Evolutionary conservation across 1,140 invertebrate species (phyloP), one percentile per base, ranked within the genome.

Genomic region (Papilio aristodemus): DNA sequence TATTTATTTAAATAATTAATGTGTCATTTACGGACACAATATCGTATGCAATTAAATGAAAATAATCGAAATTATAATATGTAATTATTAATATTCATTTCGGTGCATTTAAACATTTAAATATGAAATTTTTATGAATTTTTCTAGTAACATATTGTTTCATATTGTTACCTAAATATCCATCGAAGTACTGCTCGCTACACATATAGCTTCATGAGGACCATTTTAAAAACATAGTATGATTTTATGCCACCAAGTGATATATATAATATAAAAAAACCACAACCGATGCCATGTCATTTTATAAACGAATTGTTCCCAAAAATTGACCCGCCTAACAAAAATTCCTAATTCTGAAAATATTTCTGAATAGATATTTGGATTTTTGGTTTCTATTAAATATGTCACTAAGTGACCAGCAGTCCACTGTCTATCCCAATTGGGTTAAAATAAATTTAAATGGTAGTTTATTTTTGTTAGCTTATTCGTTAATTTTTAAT

Each of bases 11-110:
- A 66, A 46, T 36, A 32, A 46, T 22, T 22, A 27, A 13, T 46
- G 63, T 66, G 63, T 66, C 27, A 50, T 66, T 46, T 66, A 66
- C 63, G 25, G 63, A 50, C 63, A 66, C 62, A 27, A 1, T 43
- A n/a, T 50, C 0, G 10, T 46, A 14, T 46, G 14, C n/a, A 32
- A 66, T 43, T 1, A 13, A n/a, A n/a, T 46, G 27, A 17, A 46
- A 66, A 59, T 32, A 10, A 36, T 59, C 27, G 32, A 32, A 32
- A 54, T 54, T 54, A 50, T 50, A 25, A 25, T 19, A 54, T 10
- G 8, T 19, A 14, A 17, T 22, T 54, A 54, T 19, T 13, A 13
- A 62, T 41, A 36, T 66, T 10, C n/a, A 25, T 32, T 46, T 27
- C 17, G 19, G 63, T 66, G 41, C 22, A 66, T 66, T 64, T 63